A percentile compares a stretch with the other conserved stretches of the same genome.
These are phyloP conservation scores for Chiloscyllium plagiosum DNA, from an alignment of 2,113 vertebrate species.

Conservation along the genomic window DNA sequence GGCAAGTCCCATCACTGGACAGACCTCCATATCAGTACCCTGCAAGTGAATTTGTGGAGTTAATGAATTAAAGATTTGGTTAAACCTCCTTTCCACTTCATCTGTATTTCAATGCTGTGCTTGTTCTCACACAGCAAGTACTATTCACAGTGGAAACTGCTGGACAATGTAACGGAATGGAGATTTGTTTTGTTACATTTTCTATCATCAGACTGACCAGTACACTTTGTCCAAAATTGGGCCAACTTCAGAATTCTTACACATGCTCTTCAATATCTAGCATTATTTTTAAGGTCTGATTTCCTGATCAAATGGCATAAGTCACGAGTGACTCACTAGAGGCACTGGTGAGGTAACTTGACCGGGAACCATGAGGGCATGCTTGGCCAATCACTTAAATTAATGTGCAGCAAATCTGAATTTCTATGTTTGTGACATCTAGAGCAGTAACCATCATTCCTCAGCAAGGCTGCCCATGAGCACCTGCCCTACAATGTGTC, in stretches of 20 bases:
- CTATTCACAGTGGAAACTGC: background rate
- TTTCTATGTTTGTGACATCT: background rate
- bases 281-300: background rate
- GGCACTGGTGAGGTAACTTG: background rate
- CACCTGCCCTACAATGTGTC: background rate
- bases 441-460: background rate
- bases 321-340: background rate
- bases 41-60: background rate
- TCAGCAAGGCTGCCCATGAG: background rate
- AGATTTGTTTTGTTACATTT: background rate
- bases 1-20: background rate
- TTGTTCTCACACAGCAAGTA: background rate
- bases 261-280: background rate
- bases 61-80: background rate
- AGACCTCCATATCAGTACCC: background rate
- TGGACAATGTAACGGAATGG: background rate
- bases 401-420: background rate
- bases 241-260: background rate
- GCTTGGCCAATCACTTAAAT: background rate
- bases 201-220: background rate
- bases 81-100: background rate
- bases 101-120: background rate
- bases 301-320: background rate
- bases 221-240: background rate
- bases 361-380: background rate